Conservation (phyloP, 1,140 invertebrate genomes). For the Reticulitermes speratus region DNA sequence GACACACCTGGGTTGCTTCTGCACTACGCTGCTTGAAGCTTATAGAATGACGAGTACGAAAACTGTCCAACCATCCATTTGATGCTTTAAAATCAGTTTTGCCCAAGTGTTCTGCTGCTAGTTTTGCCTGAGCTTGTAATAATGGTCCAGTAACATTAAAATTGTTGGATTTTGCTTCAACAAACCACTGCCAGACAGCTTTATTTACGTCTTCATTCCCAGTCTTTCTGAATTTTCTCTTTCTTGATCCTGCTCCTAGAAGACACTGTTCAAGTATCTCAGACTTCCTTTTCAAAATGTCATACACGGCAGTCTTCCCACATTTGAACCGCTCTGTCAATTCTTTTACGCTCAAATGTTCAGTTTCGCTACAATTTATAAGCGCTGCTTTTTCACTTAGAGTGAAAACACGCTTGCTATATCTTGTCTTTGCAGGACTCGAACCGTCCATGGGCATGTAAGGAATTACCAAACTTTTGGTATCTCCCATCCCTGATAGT, state of each 20-base stretch:
- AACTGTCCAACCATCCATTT: not conserved
- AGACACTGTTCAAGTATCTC: constrained; percentile 11
- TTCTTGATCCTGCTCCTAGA: not conserved
- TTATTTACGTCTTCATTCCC: constrained; percentile 14
- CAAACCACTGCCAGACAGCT: constrained; percentile 11
- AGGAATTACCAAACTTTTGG: not conserved
- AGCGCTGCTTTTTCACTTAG: not conserved
- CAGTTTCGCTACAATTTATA: constrained; percentile 7
- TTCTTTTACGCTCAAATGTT: not conserved
- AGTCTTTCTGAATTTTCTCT: not conserved
- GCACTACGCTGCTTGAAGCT: not conserved
- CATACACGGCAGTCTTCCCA: not conserved
- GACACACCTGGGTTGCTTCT: not conserved
- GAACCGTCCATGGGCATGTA: not conserved
- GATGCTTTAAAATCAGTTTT: not conserved
- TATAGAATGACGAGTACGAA: not conserved
- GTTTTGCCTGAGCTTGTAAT: constrained; percentile 22
- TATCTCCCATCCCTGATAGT: too few species aligned
- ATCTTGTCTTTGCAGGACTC: not conserved
- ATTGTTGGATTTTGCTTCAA: not conserved
- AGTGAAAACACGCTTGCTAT: not conserved
- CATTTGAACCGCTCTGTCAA: not conserved
- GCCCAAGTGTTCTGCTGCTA: not conserved
- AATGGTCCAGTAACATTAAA: not conserved
- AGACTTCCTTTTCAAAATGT: not conserved